phyloP scores from a whole-genome alignment of 2,113 vertebrate species.

The Australoheros scitulus region DNA sequence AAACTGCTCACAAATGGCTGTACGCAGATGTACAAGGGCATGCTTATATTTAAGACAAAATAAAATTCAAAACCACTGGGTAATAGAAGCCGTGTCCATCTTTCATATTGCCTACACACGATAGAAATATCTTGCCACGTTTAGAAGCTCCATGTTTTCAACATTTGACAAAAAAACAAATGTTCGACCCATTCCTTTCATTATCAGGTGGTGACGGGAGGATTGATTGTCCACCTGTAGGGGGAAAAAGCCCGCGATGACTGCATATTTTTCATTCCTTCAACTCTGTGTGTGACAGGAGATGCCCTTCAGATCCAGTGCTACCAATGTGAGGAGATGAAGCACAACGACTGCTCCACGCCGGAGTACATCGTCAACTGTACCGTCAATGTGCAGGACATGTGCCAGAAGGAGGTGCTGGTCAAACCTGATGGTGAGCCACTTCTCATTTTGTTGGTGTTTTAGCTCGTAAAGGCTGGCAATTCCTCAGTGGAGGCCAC shows the following conservation, averaged over 20 bases:
- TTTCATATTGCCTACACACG: neutral
- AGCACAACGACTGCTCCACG: conserved; percentile 93
- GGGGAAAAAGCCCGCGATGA: neutral
- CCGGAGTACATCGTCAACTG: conserved; percentile 97
- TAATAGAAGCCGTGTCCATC: neutral
- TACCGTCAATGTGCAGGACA: conserved; percentile 98
- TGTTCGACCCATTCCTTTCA: neutral
- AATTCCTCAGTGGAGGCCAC: neutral
- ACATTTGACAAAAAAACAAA: neutral
- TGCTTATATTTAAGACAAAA: too few relatives aligned
- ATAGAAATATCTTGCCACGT: neutral
- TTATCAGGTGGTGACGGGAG: neutral
- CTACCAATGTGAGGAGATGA: conserved; percentile 98
- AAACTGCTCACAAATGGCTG: too few relatives aligned
- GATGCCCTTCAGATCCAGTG: conserved; percentile 95
- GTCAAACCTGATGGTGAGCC: conserved; percentile 90
- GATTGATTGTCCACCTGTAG: neutral
- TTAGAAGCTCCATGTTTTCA: neutral
- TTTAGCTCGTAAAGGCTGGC: neutral
- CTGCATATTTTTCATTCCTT: neutral
- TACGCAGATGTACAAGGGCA: too few relatives aligned
- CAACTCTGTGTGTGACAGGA: conserved; percentile 65
- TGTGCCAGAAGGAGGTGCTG: conserved; percentile 98
- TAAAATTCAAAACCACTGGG: neutral
- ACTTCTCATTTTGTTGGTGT: neutral